A percentile compares a stretch with the other conserved stretches of the same genome.
Conservation (phyloP, 2,797 vertebrate species). For the Urophycis tenuis region DNA sequence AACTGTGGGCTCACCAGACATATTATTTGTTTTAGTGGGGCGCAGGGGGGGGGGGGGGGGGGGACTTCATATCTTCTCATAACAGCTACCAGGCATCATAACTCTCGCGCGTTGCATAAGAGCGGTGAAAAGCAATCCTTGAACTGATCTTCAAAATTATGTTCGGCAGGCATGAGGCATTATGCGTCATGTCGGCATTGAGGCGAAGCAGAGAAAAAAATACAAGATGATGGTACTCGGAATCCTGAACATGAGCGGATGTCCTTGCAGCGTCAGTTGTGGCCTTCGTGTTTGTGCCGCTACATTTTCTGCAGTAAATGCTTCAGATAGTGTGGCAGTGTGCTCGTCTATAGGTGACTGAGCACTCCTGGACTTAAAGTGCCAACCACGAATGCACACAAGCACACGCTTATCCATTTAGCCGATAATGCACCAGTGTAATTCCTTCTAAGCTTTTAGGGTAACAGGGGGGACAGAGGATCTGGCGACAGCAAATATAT, state of each 20-base stretch:
- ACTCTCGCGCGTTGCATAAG: background rate
- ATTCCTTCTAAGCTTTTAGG: slow-evolving; percentile 18
- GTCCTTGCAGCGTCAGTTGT: slow-evolving; percentile 5
- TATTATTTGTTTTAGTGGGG: too few relatives aligned
- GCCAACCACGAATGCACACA: background rate
- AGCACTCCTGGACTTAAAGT: background rate
- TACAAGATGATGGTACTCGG: background rate
- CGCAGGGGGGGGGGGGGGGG: too few relatives aligned
- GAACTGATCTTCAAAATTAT: background rate
- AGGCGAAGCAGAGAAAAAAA: background rate
- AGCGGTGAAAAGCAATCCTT: background rate
- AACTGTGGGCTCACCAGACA: background rate
- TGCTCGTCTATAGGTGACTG: background rate
- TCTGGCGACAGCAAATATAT: slow-evolving; percentile 20
- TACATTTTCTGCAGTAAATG: background rate
- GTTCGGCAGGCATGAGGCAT: slow-evolving; percentile 3
- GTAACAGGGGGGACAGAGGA: slow-evolving; percentile 7
- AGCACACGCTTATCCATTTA: slow-evolving; percentile 18
- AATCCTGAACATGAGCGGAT: background rate
- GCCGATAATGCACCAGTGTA: slow-evolving; percentile 18
- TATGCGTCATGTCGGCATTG: background rate
- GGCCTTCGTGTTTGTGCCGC: slow-evolving; percentile 3
- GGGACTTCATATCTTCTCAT: background rate
- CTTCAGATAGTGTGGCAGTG: slow-evolving; percentile 3
- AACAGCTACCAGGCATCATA: background rate